phyloP scores from a whole-genome alignment of 2,797 vertebrate genomes.

The Hypotaenidia okinawae region DNA sequence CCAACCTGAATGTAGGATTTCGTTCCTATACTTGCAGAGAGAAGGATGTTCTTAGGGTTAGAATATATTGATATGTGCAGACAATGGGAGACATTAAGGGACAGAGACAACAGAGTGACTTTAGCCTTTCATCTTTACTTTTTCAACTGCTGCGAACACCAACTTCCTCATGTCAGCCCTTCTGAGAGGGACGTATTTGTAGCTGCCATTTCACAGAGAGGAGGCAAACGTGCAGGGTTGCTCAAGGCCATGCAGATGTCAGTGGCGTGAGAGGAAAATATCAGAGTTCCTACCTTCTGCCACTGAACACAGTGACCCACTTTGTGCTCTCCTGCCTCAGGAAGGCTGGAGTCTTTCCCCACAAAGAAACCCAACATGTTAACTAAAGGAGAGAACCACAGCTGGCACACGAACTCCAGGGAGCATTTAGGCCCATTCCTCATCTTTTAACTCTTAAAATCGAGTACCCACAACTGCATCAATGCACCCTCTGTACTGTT shows the following conservation, averaged over 20 bases:
- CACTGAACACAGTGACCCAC: neutral
- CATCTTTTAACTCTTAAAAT: neutral
- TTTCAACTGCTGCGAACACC: neutral
- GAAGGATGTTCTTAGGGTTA: neutral
- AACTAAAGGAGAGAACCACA: neutral
- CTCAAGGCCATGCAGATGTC: neutral
- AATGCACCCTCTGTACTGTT: neutral
- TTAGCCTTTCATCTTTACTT: neutral
- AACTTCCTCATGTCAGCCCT: neutral
- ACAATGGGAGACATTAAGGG: neutral
- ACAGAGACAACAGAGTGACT: neutral
- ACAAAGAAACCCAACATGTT: neutral
- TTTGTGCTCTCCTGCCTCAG: neutral
- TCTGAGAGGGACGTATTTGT: neutral
- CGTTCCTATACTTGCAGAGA: neutral
- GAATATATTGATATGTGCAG: neutral
- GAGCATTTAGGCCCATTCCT: neutral
- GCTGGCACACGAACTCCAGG: neutral
- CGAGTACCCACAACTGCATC: neutral
- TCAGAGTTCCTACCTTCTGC: neutral
- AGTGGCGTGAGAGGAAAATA: neutral
- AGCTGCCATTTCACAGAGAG: neutral
- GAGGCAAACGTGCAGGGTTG: neutral
- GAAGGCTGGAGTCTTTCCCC: neutral
- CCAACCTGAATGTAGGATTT: neutral